A percentile compares a stretch with the other conserved stretches of the same genome.
Conservation (phyloP, 2,888 invertebrate species). For the Beris morrisii region DNA sequence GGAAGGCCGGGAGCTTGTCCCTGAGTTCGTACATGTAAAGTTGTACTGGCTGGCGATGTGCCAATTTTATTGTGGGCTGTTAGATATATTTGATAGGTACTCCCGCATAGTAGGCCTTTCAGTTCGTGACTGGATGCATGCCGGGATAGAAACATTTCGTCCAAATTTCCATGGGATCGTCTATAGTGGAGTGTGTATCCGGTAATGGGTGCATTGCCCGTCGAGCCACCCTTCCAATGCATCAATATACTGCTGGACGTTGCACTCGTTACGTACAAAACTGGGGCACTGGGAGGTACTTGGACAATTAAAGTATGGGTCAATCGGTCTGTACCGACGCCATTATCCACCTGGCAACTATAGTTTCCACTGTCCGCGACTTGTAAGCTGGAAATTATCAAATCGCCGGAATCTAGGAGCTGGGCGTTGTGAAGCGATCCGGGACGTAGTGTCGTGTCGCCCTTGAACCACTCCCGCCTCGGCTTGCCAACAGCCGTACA, state of each 20-base stretch:
- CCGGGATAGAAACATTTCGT: conserved; percentile 66
- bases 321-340: conserved; percentile 67
- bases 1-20: conserved; percentile 73
- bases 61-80: conserved; percentile 74
- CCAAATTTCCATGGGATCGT: conserved; percentile 66
- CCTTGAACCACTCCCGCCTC: conserved; percentile 66
- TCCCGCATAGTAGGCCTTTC: conserved; percentile 70
- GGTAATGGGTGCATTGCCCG: conserved; percentile 69
- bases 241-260: conserved; percentile 74
- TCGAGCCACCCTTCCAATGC: conserved; percentile 73
- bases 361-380: conserved; percentile 70
- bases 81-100: conserved; percentile 71
- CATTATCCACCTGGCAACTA: conserved; percentile 70
- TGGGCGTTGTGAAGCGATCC: conserved; percentile 65
- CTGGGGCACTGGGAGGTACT: conserved; percentile 75
- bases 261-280: conserved; percentile 73
- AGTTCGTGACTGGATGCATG: conserved; percentile 69
- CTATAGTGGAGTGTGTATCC: conserved; percentile 70
- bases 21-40: conserved; percentile 69
- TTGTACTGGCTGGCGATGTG: conserved; percentile 68
- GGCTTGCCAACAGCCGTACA: conserved; percentile 70
- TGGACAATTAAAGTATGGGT: conserved; percentile 68
- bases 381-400: conserved; percentile 66
- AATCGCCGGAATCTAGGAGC: conserved; percentile 66
- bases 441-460: conserved; percentile 61